A percentile compares a stretch with the other conserved stretches of the same genome.
These are phyloP conservation scores for Phylloscopus trochilus DNA, from an alignment of 2,113 vertebrate genomes.

Conservation along the genomic window DNA sequence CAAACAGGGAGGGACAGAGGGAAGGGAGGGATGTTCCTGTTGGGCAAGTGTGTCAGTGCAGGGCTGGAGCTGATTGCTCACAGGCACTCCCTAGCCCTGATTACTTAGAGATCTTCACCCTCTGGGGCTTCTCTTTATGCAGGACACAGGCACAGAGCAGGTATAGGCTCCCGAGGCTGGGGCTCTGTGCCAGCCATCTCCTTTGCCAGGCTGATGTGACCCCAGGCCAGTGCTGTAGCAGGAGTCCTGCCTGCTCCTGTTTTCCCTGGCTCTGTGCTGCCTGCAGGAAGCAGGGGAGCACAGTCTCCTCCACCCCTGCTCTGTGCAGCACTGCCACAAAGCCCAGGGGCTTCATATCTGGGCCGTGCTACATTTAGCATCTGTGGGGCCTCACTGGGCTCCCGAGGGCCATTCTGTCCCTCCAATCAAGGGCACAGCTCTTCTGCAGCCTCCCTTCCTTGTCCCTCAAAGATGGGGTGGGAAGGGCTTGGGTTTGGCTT, in stretches of 20 bases:
- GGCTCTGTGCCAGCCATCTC: not conserved
- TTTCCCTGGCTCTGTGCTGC: not conserved
- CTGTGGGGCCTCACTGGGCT: not conserved
- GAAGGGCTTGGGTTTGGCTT: not conserved
- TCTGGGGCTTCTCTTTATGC: not conserved
- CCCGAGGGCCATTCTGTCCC: not conserved
- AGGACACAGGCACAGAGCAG: not conserved
- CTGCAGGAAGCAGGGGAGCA: not conserved
- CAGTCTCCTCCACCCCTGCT: slow-evolving; percentile 31
- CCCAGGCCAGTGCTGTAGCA: not conserved
- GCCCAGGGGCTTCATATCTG: slow-evolving; percentile 25
- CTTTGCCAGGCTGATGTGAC: not conserved
- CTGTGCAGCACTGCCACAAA: not conserved
- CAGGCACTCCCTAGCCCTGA: not conserved
- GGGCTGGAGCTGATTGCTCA: not conserved
- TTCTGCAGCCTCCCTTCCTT: not conserved
- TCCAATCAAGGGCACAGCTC: slow-evolving; percentile 32
- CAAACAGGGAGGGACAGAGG: not conserved
- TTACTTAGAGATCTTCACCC: not conserved
- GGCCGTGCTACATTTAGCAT: slow-evolving; percentile 44
- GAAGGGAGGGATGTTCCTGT: not conserved
- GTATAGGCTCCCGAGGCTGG: not conserved
- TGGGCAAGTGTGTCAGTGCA: not conserved
- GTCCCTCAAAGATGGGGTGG: not conserved
- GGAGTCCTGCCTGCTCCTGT: not conserved